Percentiles rank a stretch among this genome's conserved stretches.
phyloP scores from a whole-genome alignment of 2,888 invertebrate species.

The Amiota mariae region DNA sequence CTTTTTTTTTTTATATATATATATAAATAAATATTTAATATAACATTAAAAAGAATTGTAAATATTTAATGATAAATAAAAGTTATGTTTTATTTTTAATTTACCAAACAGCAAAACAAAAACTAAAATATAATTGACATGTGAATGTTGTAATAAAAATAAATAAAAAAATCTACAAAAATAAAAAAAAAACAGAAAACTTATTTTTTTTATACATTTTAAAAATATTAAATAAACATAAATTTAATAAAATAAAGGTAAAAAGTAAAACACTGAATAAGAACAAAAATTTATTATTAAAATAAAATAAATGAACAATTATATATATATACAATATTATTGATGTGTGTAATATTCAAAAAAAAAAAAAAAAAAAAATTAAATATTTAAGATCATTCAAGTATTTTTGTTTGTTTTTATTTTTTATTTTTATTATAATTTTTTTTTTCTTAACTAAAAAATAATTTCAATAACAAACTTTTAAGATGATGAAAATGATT shows the following conservation, averaged over 20 bases:
- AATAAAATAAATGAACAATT: not conserved
- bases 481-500: too few species aligned
- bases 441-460: too few species aligned
- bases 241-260: not conserved
- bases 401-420: not conserved
- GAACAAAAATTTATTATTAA: not conserved
- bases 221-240: not conserved
- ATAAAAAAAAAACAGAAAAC: not conserved
- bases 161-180: not conserved
- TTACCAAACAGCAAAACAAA: too few species aligned
- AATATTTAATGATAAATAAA: too few species aligned
- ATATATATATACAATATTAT: not conserved
- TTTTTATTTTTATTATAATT: too few species aligned
- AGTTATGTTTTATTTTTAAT: too few species aligned
- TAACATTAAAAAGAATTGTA: too few species aligned
- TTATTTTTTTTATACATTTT: slow-evolving; percentile 19
- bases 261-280: not conserved
- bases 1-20: too few species aligned
- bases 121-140: not conserved
- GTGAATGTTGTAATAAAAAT: not conserved
- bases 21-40: too few species aligned
- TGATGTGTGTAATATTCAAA: slow-evolving; percentile 2
- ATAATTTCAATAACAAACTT: too few species aligned
- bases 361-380: not conserved
- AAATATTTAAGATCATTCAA: not conserved